Conservation (phyloP, 2,888 invertebrate species). For the Sinodicranocentrus sp. region DNA sequence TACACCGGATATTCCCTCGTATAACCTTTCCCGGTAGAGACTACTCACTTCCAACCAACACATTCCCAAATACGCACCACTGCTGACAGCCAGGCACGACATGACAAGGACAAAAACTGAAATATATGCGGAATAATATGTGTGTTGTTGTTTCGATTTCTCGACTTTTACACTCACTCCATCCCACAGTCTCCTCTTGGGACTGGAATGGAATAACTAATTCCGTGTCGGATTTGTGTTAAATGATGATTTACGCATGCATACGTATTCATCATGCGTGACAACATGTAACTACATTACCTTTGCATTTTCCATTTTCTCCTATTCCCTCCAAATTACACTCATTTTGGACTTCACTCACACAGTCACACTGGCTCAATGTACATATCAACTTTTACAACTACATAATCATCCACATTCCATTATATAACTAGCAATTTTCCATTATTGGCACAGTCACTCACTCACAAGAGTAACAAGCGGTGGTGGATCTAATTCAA, state of each 20-base stretch:
- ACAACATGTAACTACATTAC: conserved; percentile 25
- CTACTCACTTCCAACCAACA: no score
- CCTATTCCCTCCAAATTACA: background rate
- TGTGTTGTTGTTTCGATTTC: background rate
- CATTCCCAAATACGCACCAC: no score
- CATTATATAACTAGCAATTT: no score
- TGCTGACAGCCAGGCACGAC: no score
- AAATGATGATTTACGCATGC: conserved; percentile 24
- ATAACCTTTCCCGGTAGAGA: no score
- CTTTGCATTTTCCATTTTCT: background rate
- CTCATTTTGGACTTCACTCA: background rate
- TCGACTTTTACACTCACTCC: no score
- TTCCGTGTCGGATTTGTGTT: conserved; percentile 18
- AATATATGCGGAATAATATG: background rate
- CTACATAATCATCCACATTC: no score
- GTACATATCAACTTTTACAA: no score
- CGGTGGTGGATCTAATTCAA: background rate
- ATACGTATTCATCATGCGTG: conserved; percentile 21
- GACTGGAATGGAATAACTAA: conserved; percentile 4
- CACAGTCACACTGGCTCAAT: no score
- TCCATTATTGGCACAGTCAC: no score
- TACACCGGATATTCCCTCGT: no score
- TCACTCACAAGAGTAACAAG: background rate
- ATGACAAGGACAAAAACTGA: conserved; percentile 14
- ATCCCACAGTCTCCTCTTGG: no score